A percentile compares a stretch with the other conserved stretches of the same genome.
These are phyloP conservation scores for Myiopsitta monachus DNA, from an alignment of 2,113 vertebrate genomes.

Conservation along the genomic window DNA sequence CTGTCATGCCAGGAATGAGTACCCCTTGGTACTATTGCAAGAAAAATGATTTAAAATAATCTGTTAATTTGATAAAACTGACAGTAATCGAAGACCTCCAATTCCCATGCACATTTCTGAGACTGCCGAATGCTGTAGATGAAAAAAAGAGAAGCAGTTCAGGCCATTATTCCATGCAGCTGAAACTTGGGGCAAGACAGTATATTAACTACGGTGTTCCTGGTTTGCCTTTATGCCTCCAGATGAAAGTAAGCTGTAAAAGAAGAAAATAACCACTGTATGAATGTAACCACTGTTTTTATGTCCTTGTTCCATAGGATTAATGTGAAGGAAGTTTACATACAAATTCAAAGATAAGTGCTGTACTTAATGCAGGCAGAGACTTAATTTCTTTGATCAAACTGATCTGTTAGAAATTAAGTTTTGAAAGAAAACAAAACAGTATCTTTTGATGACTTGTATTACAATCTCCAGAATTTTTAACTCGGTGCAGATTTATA, in stretches of 20 bases:
- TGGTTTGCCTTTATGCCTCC: conserved; percentile 29
- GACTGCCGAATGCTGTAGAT: neutral
- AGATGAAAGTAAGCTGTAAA: conserved; percentile 56
- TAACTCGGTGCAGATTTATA: conserved; percentile 6
- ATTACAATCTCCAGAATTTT: neutral
- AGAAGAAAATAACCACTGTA: neutral
- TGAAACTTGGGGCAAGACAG: conserved; percentile 6
- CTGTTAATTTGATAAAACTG: neutral
- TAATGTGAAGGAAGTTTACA: conserved; percentile 12
- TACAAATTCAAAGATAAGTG: neutral
- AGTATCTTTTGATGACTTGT: neutral
- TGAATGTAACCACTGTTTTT: conserved; percentile 48
- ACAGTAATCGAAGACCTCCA: neutral
- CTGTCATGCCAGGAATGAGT: neutral
- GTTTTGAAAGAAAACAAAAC: conserved; percentile 15
- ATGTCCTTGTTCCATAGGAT: conserved; percentile 15
- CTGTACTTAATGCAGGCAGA: neutral
- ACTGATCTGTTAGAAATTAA: neutral
- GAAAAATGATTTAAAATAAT: neutral
- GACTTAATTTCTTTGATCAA: neutral
- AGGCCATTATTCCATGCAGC: neutral
- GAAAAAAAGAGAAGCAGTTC: neutral
- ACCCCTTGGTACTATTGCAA: neutral
- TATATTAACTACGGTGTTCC: neutral
- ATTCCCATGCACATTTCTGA: neutral